Conservation (phyloP, 2,797 vertebrate genomes). For the Otolemur crassicaudatus region DNA sequence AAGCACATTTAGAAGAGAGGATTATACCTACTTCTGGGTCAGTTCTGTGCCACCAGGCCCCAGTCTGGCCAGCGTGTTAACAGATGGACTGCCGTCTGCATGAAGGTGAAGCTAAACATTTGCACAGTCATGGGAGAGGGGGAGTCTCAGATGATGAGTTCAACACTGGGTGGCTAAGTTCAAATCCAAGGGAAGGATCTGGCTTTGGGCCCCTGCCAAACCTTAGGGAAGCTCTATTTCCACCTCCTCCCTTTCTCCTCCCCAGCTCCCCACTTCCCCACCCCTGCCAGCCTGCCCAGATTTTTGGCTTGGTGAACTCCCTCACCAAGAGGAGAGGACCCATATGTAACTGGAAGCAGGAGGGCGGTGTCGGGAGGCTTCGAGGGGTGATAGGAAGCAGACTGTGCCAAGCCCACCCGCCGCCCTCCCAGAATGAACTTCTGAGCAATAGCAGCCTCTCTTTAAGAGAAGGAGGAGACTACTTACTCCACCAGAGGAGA, state of each 20-base stretch:
- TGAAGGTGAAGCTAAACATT: conserved; percentile 22
- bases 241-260: background rate
- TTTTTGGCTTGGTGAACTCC: background rate
- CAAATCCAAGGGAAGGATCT: background rate
- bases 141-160: background rate
- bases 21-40: conserved; percentile 81
- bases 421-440: background rate
- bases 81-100: conserved; percentile 58
- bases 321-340: background rate
- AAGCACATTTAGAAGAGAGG: conserved; percentile 81
- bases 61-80: conserved; percentile 53
- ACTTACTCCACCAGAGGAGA: background rate
- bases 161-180: background rate
- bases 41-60: conserved; percentile 69
- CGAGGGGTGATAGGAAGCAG: background rate
- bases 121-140: background rate
- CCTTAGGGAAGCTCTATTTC: background rate
- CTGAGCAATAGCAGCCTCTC: background rate
- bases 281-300: conserved; percentile 16
- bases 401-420: background rate
- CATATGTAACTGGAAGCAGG: conserved; percentile 11
- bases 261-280: background rate
- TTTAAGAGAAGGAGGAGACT: background rate
- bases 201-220: background rate
- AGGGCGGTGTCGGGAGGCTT: background rate